Evolutionary conservation across 2,888 invertebrate species (phyloP).

Genomic region (Eupithecia abbreviata): DNA sequence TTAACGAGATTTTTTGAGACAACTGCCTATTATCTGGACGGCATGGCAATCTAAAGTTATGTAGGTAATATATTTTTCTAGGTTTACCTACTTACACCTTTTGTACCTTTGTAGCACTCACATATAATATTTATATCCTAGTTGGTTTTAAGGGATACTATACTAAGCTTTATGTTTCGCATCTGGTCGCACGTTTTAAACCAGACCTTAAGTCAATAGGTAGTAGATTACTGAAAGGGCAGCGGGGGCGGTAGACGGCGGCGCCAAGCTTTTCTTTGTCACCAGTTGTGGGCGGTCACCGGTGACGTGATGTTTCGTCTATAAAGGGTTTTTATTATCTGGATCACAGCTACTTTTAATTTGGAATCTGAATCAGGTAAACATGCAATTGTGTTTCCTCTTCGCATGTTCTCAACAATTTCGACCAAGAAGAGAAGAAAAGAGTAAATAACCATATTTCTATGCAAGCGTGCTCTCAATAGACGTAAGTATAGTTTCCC

Average conservation of each 20-base stretch:
- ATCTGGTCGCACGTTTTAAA: background rate
- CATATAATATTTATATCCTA: background rate
- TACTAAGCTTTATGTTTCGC: background rate
- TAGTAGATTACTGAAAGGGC: slow-evolving; percentile 19
- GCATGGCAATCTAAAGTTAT: background rate
- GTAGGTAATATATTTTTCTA: background rate
- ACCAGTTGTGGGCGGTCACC: slow-evolving; percentile 25
- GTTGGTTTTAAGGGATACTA: background rate
- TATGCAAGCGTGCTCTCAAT: background rate
- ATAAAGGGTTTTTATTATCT: slow-evolving; percentile 10
- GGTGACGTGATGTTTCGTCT: slow-evolving; percentile 8
- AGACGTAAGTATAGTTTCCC: background rate
- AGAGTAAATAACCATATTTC: background rate
- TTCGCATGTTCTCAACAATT: background rate
- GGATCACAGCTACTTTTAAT: background rate
- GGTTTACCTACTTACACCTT: background rate
- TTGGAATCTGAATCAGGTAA: background rate
- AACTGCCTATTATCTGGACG: background rate
- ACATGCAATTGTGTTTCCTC: background rate
- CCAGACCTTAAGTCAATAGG: slow-evolving; percentile 18
- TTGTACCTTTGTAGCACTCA: background rate
- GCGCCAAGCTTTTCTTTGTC: slow-evolving; percentile 33
- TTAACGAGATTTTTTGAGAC: background rate
- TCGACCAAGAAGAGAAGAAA: too few relatives aligned
- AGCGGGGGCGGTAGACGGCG: slow-evolving; percentile 21